Evolutionary conservation across 2,888 invertebrate species (phyloP).

Genomic region (Dynastes maya): DNA sequence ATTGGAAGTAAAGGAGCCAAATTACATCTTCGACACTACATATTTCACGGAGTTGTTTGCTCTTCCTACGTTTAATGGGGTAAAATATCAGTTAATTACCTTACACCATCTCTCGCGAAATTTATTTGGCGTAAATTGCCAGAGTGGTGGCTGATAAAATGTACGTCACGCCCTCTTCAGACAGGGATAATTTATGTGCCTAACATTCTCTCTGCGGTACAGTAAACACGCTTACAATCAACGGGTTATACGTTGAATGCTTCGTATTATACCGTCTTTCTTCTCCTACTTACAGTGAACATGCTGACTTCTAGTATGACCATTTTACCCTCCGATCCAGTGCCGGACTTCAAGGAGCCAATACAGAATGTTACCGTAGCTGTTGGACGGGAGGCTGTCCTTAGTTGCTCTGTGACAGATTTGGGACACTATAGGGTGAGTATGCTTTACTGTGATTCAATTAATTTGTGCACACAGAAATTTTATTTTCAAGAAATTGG

Average conservation of each 20-base stretch:
- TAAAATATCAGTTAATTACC: slow-evolving; percentile 22
- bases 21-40: slow-evolving; percentile 1
- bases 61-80: not conserved
- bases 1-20: not conserved
- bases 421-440: slow-evolving; percentile 82
- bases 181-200: slow-evolving; percentile 27
- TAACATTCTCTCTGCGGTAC: not conserved
- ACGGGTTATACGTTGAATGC: not conserved
- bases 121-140: slow-evolving; percentile 42
- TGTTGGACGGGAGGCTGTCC: slow-evolving; percentile 81
- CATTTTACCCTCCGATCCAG: slow-evolving; percentile 61
- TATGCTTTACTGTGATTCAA: not conserved
- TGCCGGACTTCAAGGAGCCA: slow-evolving; percentile 80
- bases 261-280: not conserved
- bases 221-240: not conserved
- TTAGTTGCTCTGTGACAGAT: slow-evolving; percentile 82
- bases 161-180: slow-evolving; percentile 12
- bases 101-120: slow-evolving; percentile 9
- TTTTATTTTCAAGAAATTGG: too few relatives aligned
- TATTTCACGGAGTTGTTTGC: slow-evolving; percentile 10
- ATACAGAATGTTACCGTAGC: slow-evolving; percentile 84
- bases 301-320: slow-evolving; percentile 53
- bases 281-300: slow-evolving; percentile 50
- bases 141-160: slow-evolving; percentile 35
- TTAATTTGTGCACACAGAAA: not conserved